phyloP scores from a whole-genome alignment of 1,140 invertebrate species.

The Drosophila cardini region DNA sequence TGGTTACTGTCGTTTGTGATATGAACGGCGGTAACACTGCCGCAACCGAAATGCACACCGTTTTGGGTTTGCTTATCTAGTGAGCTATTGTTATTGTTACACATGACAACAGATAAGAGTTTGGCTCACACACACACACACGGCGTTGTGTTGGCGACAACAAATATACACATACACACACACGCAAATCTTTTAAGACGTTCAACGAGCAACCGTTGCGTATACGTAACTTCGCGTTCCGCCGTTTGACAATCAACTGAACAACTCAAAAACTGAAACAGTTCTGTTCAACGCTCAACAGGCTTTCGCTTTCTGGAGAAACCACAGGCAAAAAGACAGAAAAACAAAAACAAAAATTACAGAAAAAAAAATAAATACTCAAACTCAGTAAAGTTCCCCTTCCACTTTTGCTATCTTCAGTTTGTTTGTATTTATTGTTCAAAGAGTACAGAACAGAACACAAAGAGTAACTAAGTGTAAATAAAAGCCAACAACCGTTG shows the following conservation, averaged over 20 bases:
- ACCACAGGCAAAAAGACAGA: background rate
- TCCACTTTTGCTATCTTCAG: background rate
- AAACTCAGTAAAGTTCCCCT: slow-evolving; percentile 5
- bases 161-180: slow-evolving; percentile 9
- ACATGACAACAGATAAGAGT: slow-evolving; percentile 61
- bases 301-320: slow-evolving; percentile 74
- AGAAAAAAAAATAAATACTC: slow-evolving; percentile 14
- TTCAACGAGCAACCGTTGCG: slow-evolving; percentile 23
- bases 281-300: slow-evolving; percentile 36
- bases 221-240: slow-evolving; percentile 45
- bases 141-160: background rate
- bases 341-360: background rate
- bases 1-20: slow-evolving; percentile 10
- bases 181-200: slow-evolving; percentile 32
- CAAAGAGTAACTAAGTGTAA: slow-evolving; percentile 60
- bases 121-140: background rate
- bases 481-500: slow-evolving; percentile 42
- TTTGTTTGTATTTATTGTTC: slow-evolving; percentile 13
- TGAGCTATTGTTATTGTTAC: slow-evolving; percentile 67
- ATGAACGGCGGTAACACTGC: slow-evolving; percentile 12
- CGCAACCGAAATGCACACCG: slow-evolving; percentile 58
- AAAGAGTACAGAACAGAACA: slow-evolving; percentile 39
- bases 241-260: slow-evolving; percentile 71
- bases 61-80: slow-evolving; percentile 63
- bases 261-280: slow-evolving; percentile 19